Evolutionary conservation across 23 tunicate genomes (phyloP), one percentile per base, ranked within the genome.

Genomic region (Styela clava): DNA sequence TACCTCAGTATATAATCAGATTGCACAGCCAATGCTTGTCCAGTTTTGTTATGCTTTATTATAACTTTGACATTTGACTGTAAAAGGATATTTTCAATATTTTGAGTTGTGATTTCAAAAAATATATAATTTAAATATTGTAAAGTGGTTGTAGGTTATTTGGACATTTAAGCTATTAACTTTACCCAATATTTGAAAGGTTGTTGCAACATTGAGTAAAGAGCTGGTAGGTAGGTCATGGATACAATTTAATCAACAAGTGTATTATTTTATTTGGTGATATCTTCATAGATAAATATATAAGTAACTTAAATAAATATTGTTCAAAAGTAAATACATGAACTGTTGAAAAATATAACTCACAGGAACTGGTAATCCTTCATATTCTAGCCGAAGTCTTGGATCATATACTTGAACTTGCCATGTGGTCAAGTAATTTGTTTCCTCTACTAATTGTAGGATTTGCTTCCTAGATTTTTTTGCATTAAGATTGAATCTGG

Each of bases 291-390:
- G n/a, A n/a, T n/a, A n/a, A n/a, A n/a, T n/a, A n/a, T n/a, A n/a
- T n/a, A n/a, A n/a, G n/a, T n/a, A n/a, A n/a, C n/a, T n/a, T n/a
- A n/a, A n/a, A n/a, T n/a, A n/a, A n/a, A n/a, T n/a, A n/a, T n/a
- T n/a, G n/a, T n/a, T n/a, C n/a, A n/a, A n/a, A n/a, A n/a, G n/a
- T n/a, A n/a, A n/a, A n/a, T n/a, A n/a, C n/a, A n/a, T n/a, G n/a
- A n/a, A n/a, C n/a, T n/a, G n/a, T n/a, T n/a, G n/a, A n/a, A n/a
- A n/a, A n/a, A n/a, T n/a, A n/a, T n/a, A 2, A 83, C 97, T 86
- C 71, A 91, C 97, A 32, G 98, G 93, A 29, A 93, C 89, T 33
- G 98, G 98, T 1, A 87, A 86, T 2, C 98, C 98, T 74, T 93
- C 94, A 35, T 32, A 62, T 80, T 93, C 98, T 3, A 93, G 87